phyloP scores from a whole-genome alignment of 1,140 invertebrate genomes.

The Batillaria attramentaria region DNA sequence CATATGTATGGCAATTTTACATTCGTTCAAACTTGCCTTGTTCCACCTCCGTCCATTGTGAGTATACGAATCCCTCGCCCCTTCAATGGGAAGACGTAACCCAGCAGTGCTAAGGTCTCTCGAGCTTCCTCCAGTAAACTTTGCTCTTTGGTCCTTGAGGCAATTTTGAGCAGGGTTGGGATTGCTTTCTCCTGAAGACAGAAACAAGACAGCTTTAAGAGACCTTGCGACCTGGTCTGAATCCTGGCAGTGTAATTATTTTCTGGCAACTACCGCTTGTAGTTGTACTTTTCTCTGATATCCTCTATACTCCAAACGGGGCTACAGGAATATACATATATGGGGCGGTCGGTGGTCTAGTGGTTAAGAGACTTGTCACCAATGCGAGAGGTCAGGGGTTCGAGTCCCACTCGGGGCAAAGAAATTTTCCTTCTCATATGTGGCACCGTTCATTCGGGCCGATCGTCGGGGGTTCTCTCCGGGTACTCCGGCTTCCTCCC shows the following conservation, averaged over 20 bases:
- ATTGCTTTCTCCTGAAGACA: slow-evolving; percentile 78
- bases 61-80: slow-evolving; percentile 86
- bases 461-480: too few relatives aligned
- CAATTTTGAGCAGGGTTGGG: slow-evolving; percentile 75
- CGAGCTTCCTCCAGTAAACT: slow-evolving; percentile 43
- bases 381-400: too few relatives aligned
- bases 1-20: too few relatives aligned
- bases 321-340: not conserved
- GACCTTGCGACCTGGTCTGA: not conserved
- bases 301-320: not conserved
- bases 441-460: too few relatives aligned
- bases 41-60: slow-evolving; percentile 92
- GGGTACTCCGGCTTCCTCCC: too few relatives aligned
- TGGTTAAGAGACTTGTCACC: too few relatives aligned
- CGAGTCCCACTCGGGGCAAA: too few relatives aligned
- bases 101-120: slow-evolving; percentile 80
- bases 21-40: slow-evolving; percentile 75
- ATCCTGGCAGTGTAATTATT: not conserved
- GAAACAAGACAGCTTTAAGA: slow-evolving; percentile 23
- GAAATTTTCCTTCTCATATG: too few relatives aligned
- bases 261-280: not conserved
- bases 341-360: not conserved
- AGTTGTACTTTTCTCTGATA: not conserved
- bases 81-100: slow-evolving; percentile 80
- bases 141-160: slow-evolving; percentile 57